Evolutionary conservation across 1,140 invertebrate genomes (phyloP), one percentile per base, ranked within the genome.

Genomic region (Heliothis subflexa): DNA sequence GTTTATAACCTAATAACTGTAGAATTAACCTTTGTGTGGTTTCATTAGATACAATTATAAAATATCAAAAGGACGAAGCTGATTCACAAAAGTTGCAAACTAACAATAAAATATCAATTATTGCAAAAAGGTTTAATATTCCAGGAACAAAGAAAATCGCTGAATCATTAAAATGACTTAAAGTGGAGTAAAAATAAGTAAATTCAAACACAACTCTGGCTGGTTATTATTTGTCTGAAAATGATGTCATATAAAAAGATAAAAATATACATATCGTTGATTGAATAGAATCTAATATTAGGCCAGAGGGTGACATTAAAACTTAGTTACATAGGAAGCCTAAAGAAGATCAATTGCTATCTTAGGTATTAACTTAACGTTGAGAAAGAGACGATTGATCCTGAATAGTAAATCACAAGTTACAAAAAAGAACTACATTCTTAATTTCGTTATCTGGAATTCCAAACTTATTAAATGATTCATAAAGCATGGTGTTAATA

Each of bases 211-310:
- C 10, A 66, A n/a, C 47, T 47, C 47, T 13, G 14, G 40, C 47
- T 11, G 18, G 11, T 10, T 47, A 18, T 40, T 3, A n/a, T 18
- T 16, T 55, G 18, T 18, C 9, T 40, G 5, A 40, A 47, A 66
- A 16, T 66, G 62, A 66, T 47, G 62, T 66, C 62, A 66, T 21
- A 33, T 40, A 9, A 40, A 21, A 10, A 13, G 62, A 66, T 66
- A 66, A 66, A 66, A 66, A 47, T 64, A 21, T 14, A 40, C 33
- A 40, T 40, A 40, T 40, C 3, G 33, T 40, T 40, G 33, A 40
- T 40, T 40, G 33, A 40, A 40, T 0, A 40, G 0, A 7, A 40
- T 40, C 33, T 5, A 40, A 40, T 40, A 40, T 40, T 7, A 7
- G 33, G 0, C 0, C 33, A 40, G 33, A 40, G 9, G 1, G 33